phyloP scores from a whole-genome alignment of 30 jellyfish, hydroid and myxozoan species.

The Clytia hemisphaerica region DNA sequence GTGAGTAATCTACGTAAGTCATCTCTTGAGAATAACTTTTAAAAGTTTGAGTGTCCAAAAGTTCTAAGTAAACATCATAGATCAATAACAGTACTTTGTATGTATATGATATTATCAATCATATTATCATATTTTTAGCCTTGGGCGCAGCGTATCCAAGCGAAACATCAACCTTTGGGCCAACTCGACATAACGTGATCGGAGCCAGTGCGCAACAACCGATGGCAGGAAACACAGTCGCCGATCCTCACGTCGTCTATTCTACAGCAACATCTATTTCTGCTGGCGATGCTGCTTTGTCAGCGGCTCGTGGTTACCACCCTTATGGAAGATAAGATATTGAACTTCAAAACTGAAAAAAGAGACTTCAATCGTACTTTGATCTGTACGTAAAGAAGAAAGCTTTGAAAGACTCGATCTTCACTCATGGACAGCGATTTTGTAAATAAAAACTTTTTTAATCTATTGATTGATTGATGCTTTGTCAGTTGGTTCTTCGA shows the following conservation, averaged over 20 bases:
- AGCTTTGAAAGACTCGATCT: too few relatives aligned
- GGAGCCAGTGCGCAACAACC: slow-evolving; percentile 32
- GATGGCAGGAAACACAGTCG: slow-evolving; percentile 25
- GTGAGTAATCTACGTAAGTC: background rate
- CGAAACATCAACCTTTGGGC: slow-evolving; percentile 32
- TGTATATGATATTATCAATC: background rate
- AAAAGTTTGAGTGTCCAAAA: too few relatives aligned
- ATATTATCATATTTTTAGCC: background rate
- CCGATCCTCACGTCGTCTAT: slow-evolving; percentile 38
- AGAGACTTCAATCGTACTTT: too few relatives aligned
- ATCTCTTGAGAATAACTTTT: background rate
- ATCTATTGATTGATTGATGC: too few relatives aligned
- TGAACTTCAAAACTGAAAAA: too few relatives aligned
- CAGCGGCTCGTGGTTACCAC: slow-evolving; percentile 31
- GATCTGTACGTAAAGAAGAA: too few relatives aligned
- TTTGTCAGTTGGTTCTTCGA: too few relatives aligned
- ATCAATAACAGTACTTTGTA: too few relatives aligned
- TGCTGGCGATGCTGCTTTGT: slow-evolving; percentile 29
- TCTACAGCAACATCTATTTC: slow-evolving; percentile 31
- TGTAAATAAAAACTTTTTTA: too few relatives aligned
- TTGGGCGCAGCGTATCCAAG: slow-evolving; percentile 24
- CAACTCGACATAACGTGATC: slow-evolving; percentile 8
- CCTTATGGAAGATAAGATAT: slow-evolving; percentile 38
- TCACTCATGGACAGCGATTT: too few relatives aligned
- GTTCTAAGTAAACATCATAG: too few relatives aligned